These are phyloP conservation scores for Sepioteuthis lessoniana DNA, from an alignment of 2,888 invertebrate species.

Conservation along the genomic window DNA sequence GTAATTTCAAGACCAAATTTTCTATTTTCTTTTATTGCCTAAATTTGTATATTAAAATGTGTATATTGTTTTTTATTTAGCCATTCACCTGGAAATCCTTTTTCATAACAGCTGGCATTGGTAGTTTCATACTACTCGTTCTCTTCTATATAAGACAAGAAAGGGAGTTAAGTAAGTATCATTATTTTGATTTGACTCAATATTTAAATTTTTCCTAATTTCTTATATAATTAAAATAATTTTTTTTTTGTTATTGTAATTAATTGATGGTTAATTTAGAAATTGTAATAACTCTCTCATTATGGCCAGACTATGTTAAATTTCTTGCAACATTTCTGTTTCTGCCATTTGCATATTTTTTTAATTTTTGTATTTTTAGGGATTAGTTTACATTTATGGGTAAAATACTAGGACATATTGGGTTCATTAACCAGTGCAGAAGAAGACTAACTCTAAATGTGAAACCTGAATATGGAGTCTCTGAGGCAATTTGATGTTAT, in stretches of 20 bases:
- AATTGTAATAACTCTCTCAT: too few species aligned
- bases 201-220: not conserved
- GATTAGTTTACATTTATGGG: too few species aligned
- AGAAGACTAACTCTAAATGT: too few species aligned
- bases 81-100: constrained; percentile 90
- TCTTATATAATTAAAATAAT: too few species aligned
- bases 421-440: too few species aligned
- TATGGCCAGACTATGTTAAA: too few species aligned
- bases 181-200: not conserved
- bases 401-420: too few species aligned
- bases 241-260: not conserved
- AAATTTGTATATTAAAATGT: not conserved
- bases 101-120: constrained; percentile 81
- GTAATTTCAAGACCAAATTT: not conserved
- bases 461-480: too few species aligned
- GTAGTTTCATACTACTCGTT: constrained; percentile 81
- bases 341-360: not conserved
- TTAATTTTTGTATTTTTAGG: too few species aligned
- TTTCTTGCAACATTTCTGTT: not conserved
- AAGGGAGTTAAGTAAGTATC: constrained; percentile 82
- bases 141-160: constrained; percentile 87
- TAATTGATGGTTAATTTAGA: not conserved
- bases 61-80: constrained; percentile 54
- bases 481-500: too few species aligned
- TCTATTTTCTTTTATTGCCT: not conserved